Percentiles rank a stretch among this genome's conserved stretches.
These are phyloP conservation scores for Artemia franciscana DNA, from an alignment of 1,140 invertebrate genomes.

Conservation along the genomic window DNA sequence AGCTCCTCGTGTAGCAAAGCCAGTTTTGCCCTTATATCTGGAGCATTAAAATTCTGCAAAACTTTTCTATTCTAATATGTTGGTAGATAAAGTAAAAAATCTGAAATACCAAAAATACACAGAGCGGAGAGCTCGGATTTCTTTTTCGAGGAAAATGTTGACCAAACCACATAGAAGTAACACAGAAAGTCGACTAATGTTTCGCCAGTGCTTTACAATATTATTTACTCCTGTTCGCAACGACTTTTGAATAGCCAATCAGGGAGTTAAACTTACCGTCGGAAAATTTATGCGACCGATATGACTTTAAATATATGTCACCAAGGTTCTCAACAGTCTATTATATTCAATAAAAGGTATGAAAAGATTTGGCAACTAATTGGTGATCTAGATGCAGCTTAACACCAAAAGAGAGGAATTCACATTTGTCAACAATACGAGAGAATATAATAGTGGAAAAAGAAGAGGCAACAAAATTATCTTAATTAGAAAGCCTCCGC, in stretches of 20 bases:
- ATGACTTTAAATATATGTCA: not conserved
- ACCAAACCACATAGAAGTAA: no score
- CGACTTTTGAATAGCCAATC: not conserved
- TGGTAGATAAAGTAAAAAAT: no score
- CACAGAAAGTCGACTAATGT: not conserved
- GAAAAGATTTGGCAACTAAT: not conserved
- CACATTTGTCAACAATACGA: not conserved
- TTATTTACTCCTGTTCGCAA: not conserved
- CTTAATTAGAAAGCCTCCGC: not conserved
- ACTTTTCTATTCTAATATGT: no score
- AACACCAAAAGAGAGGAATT: not conserved
- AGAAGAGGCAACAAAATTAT: not conserved
- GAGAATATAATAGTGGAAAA: not conserved
- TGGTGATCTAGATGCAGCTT: not conserved
- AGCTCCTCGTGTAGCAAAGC: no score
- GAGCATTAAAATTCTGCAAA: no score
- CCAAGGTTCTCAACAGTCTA: not conserved
- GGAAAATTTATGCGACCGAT: not conserved
- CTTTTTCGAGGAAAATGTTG: no score
- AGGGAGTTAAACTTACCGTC: not conserved
- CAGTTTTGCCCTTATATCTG: no score
- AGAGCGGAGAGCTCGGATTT: no score
- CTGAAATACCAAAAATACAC: no score
- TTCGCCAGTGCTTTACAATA: not conserved
- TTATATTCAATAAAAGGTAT: not conserved